Evolutionary conservation across 23 tunicate species (phyloP).

Genomic region (Styela clava): DNA sequence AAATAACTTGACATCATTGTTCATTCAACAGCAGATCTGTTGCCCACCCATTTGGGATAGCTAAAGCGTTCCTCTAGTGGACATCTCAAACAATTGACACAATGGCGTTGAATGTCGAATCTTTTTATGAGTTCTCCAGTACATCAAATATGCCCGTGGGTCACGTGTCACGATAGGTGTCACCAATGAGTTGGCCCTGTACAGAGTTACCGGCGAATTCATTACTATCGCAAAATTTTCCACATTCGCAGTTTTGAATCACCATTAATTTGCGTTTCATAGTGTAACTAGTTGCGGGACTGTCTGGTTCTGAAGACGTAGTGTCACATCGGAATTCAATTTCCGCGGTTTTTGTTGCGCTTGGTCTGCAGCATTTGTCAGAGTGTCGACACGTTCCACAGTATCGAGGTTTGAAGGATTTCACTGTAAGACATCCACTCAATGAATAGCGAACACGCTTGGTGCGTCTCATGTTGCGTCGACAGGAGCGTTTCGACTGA

Average conservation of each 20-base stretch:
- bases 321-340: constrained; percentile 53
- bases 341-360: constrained; percentile 40
- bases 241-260: constrained; percentile 23
- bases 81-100: too few relatives aligned
- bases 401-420: constrained; percentile 68
- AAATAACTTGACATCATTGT: too few relatives aligned
- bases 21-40: too few relatives aligned
- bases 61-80: too few relatives aligned
- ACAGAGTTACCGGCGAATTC: background rate
- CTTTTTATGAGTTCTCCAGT: too few relatives aligned
- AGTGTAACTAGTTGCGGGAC: background rate
- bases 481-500: constrained; percentile 50
- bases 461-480: constrained; percentile 33
- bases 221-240: constrained; percentile 8
- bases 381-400: constrained; percentile 63
- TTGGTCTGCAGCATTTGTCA: constrained; percentile 72
- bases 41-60: too few relatives aligned
- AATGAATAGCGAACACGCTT: constrained; percentile 66
- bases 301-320: background rate
- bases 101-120: too few relatives aligned
- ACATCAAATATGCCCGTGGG: too few relatives aligned
- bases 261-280: constrained; percentile 23
- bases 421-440: constrained; percentile 73
- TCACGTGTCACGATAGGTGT: background rate
- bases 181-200: background rate